Evolutionary conservation across 1,140 invertebrate species (phyloP).

Genomic region (Oreohelix idahoensis): DNA sequence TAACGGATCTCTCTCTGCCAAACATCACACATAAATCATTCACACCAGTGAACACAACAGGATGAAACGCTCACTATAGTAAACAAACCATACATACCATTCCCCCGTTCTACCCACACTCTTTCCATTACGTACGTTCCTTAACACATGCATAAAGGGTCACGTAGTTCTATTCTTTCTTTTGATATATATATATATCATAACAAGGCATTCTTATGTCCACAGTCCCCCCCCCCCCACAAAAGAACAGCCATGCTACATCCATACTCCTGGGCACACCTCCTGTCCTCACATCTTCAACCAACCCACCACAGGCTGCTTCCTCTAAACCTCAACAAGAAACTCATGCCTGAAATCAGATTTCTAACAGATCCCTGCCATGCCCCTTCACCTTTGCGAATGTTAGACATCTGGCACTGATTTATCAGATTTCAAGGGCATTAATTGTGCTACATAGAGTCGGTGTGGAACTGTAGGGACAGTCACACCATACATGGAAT

Average conservation of each 20-base stretch:
- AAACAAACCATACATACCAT: no score
- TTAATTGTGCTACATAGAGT: slow-evolving; percentile 42
- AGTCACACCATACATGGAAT: slow-evolving; percentile 25
- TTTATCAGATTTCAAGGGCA: slow-evolving; percentile 3
- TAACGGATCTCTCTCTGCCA: no score
- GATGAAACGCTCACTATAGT: no score
- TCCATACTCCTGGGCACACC: slow-evolving; percentile 42
- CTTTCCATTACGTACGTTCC: no score
- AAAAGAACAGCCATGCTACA: slow-evolving; percentile 27
- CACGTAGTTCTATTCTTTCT: no score
- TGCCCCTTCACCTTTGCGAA: slow-evolving; percentile 58
- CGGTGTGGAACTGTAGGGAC: slow-evolving; percentile 44
- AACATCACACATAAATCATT: no score
- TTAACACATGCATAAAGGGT: no score
- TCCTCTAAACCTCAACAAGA: slow-evolving; percentile 76
- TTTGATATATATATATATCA: no score
- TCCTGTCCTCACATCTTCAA: slow-evolving; percentile 38
- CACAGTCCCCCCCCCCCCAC: no score
- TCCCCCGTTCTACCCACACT: no score
- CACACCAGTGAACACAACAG: no score
- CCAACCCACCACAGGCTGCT: slow-evolving; percentile 55
- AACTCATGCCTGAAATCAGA: neutral
- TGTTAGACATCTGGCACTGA: slow-evolving; percentile 33
- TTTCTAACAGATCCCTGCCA: slow-evolving; percentile 71
- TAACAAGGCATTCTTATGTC: no score